Evolutionary conservation across 2,888 invertebrate species (phyloP), one percentile per base, ranked within the genome.

Genomic region (Chymomyza caudatula): DNA sequence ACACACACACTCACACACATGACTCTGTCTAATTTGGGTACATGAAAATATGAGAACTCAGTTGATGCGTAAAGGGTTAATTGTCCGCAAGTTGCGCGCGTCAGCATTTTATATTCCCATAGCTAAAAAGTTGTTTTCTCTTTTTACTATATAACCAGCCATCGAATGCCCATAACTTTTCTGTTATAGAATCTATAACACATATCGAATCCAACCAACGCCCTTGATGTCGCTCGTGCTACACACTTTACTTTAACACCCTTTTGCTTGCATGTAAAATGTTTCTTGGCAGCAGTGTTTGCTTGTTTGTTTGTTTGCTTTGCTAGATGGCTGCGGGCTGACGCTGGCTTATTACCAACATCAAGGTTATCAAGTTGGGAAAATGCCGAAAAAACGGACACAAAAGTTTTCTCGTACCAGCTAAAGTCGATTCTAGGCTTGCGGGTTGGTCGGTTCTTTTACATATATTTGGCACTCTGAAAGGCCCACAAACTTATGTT

Each of bases 11-110:
- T 22, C 51, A 52, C 55, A 44, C 5, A 37, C 2, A 11, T 37
- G 29, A 37, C 29, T 37, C 29, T 11, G 29, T 11, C 29, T 11
- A 37, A 78, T 77, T 78, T 77, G 69, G 71, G 74, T 65, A 65
- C 52, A 29, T 56, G 37, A 20, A 76, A 77, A 78, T 85, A 25
- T 23, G 54, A n/a, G 15, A 54, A 54, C 15, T 52, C 52, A 22
- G 23, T n/a, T 82, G 79, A 71, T 79, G 82, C 85, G 83, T 85
- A 75, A 82, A 78, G 85, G 80, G 80, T 85, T 83, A 85, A 80
- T 82, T 78, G 73, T 71, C 23, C 60, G 76, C 75, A 65, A 71
- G 78, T n/a, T 57, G 53, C 53, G 23, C n/a, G 25, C 15, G 51
- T 80, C 84, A 80, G 80, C 80, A 80, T n/a, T 47, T 47, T 47